Conservation (phyloP, 2,888 invertebrate genomes). For the Byasa hedistus region DNA sequence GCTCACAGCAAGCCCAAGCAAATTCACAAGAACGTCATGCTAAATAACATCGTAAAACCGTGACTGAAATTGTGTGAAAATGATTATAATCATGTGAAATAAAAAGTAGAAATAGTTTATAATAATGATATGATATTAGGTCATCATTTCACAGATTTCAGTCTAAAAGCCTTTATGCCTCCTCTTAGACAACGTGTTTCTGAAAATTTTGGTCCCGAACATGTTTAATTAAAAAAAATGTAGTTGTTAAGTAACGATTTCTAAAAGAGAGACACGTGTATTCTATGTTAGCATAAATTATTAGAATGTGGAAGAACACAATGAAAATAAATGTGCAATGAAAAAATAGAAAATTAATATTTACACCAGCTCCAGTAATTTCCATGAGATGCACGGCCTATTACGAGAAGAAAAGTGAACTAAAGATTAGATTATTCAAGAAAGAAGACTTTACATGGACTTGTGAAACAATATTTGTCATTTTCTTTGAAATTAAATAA, state of each 20-base stretch:
- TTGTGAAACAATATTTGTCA: neutral
- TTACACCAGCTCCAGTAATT: constrained; percentile 93
- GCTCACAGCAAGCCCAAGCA: constrained; percentile 12
- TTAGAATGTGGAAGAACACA: constrained; percentile 47
- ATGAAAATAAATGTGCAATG: constrained; percentile 68
- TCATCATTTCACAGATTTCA: constrained; percentile 48
- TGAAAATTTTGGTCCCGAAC: neutral
- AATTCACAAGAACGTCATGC: constrained; percentile 24
- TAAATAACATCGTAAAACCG: constrained; percentile 32
- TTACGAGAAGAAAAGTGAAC: constrained; percentile 69
- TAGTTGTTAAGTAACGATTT: constrained; percentile 32
- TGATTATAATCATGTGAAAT: constrained; percentile 10
- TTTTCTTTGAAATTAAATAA: neutral
- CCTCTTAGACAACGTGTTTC: constrained; percentile 40
- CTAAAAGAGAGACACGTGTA: constrained; percentile 50
- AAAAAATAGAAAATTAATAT: constrained; percentile 80
- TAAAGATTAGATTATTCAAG: constrained; percentile 59
- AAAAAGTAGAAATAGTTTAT: neutral
- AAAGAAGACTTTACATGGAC: constrained; percentile 1
- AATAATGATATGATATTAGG: neutral
- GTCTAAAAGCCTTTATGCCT: constrained; percentile 43
- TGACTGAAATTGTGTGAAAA: constrained; percentile 53
- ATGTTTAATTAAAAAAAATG: neutral
- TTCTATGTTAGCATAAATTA: constrained; percentile 40
- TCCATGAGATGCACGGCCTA: constrained; percentile 96